Conservation (phyloP, 2,888 invertebrate species). For the Eulithis prunata region DNA sequence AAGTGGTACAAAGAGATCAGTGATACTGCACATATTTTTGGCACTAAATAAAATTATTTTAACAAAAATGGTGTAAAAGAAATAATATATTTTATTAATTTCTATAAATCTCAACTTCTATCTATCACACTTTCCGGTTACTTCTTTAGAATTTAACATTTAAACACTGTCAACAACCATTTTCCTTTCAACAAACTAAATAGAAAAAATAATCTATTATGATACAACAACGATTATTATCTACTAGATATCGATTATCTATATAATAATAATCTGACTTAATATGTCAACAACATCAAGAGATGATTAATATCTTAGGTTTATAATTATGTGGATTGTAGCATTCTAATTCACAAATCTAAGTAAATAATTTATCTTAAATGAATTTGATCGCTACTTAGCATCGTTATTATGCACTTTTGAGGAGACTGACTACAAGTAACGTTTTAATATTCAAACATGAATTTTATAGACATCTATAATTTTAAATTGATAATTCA, state of each 20-base stretch:
- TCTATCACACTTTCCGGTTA: slow-evolving; percentile 40
- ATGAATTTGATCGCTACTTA: neutral
- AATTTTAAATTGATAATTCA: neutral
- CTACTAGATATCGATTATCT: slow-evolving; percentile 25
- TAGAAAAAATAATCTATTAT: slow-evolving; percentile 69
- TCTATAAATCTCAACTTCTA: slow-evolving; percentile 22
- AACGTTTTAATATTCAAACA: slow-evolving; percentile 20
- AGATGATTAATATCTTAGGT: too few relatives aligned
- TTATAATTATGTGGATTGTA: too few relatives aligned
- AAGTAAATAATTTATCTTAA: neutral
- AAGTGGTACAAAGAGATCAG: slow-evolving; percentile 38
- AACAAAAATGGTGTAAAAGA: slow-evolving; percentile 10
- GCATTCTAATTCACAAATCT: too few relatives aligned
- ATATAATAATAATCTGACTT: slow-evolving; percentile 4
- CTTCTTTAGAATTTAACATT: slow-evolving; percentile 13
- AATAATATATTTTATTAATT: slow-evolving; percentile 10
- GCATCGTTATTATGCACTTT: slow-evolving; percentile 2
- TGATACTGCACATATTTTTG: slow-evolving; percentile 40
- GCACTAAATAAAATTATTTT: slow-evolving; percentile 38
- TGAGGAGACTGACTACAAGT: slow-evolving; percentile 18
- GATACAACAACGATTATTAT: slow-evolving; percentile 60
- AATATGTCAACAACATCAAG: slow-evolving; percentile 29
- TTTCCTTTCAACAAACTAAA: slow-evolving; percentile 53
- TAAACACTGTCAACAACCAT: slow-evolving; percentile 11
- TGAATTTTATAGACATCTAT: slow-evolving; percentile 12